Evolutionary conservation across 2,113 vertebrate genomes (phyloP), one percentile per base, ranked within the genome.

Genomic region (Terrapene triunguis): DNA sequence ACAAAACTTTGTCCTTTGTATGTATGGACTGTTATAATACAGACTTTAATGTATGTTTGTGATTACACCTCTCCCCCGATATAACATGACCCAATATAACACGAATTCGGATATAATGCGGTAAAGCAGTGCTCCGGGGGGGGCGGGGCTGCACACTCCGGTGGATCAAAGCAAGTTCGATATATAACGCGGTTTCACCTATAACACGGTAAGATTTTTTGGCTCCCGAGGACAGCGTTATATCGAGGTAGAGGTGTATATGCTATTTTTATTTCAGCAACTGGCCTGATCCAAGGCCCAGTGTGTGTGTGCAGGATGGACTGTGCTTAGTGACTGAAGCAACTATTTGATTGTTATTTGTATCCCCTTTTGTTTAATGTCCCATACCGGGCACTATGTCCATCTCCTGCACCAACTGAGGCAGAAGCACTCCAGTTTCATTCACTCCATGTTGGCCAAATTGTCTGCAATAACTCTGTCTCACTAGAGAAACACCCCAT

Each of bases 351-450:
- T 25, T 74, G 10, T 5, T 3, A 25, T 47, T 91, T 93, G 83
- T 65, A 25, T 5, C 7, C 8, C 5, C 14, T 35, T 88, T 82
- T 53, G 10, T 22, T 94, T 76, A 72, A 8, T 42, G 42, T 38
- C 21, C 21, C 47, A 54, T 0, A 3, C 1, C 44, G 51, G 44
- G 51, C 1, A 62, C 86, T 14, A 12, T 13, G 19, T 51, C 24
- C 5, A 10, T 32, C 42, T 1, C 7, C n/a, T 8, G 2, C 27
- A 44, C 24, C 27, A n/a, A 51, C 5, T 24, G 65, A 69, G n/a
- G 51, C 42, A 91, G 82, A 84, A 94, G 50, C 42, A 8, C n/a
- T 19, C 51, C 24, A 8, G 1, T 87, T 92, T 80, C n/a, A n/a
- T 14, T 65, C 22, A 50, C n/a, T 32, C 22, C 8, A 9, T 6